Base-by-base conservation (phyloP, 2,113 vertebrate genomes). In the Catharus bicknelli region DNA sequence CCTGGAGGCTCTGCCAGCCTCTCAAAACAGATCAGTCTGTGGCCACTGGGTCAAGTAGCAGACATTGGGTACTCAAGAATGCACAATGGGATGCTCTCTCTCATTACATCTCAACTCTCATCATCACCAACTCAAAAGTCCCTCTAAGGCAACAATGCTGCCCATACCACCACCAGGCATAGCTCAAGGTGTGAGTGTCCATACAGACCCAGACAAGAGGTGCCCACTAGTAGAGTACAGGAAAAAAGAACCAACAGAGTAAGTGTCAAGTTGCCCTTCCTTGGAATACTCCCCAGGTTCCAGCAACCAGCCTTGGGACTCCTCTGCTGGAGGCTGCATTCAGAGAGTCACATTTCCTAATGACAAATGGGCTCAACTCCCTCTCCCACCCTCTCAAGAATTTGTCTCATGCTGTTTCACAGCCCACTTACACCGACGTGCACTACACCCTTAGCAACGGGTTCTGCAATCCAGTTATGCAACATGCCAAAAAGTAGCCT, bases 381-480 rank as follows among this genome's bases (percentile, higher is more conserved):
- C 40, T 36, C 67, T 48, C 18, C 82, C 53, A 82, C 17, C 54
- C 27, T 51, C 54, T 23, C 66, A 45, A 20, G 53, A 78, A 87
- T 40, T 66, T 55, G 17, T 29, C 67, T 83, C 75, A 58, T 58
- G 63, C 23, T 79, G 88, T 75, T 73, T 27, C 59, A 51, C 8
- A 74, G 90, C 82, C 72, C 88, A 34, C 78, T 93, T 79, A 51
- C 34, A 26, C 42, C 5, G 1, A 91, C 50, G 48, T 0, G 16
- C 58, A 54, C 58, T 43, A 38, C 62, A 34, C 67, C 85, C 92
- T 74, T 62, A 88, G 79, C 90, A 91, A 93, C 43, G 11, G 73
- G 50, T 83, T 23, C 75, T 64, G 29, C 1, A 0, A 32, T 40
- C 45, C 76, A 38, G 47, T 69, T 69, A 62, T 10, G 23, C 50